Conservation (phyloP, 1,140 invertebrate species). For the Drosophila ironensis region DNA sequence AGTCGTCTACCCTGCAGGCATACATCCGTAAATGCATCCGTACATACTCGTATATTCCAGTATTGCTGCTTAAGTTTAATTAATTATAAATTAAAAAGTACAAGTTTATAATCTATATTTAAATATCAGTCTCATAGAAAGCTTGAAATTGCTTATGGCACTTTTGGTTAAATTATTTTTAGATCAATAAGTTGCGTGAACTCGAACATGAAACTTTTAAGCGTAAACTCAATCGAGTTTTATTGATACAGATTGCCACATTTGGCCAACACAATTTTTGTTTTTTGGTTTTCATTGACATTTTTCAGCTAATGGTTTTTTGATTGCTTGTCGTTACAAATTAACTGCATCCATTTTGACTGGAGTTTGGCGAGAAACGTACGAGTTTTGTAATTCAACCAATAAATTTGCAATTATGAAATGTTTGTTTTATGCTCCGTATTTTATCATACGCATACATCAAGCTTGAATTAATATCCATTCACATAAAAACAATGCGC, state of each 20-base stretch:
- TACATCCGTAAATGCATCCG: too few relatives aligned
- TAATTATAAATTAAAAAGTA: not conserved
- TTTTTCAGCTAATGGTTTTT: constrained; percentile 30
- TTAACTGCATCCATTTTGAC: constrained; percentile 11
- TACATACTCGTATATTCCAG: too few relatives aligned
- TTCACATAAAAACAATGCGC: not conserved
- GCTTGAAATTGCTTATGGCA: not conserved
- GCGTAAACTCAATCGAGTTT: constrained; percentile 13
- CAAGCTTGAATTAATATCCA: not conserved
- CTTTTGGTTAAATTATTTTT: constrained; percentile 2
- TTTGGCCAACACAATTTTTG: not conserved
- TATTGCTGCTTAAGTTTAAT: not conserved
- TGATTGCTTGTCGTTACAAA: constrained; percentile 28
- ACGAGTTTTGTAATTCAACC: not conserved
- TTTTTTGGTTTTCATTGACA: constrained; percentile 9
- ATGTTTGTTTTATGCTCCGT: not conserved
- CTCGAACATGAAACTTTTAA: not conserved
- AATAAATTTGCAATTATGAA: not conserved
- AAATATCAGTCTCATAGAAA: not conserved
- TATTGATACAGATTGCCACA: constrained; percentile 27
- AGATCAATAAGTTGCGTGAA: not conserved
- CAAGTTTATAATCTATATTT: not conserved
- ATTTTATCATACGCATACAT: not conserved
- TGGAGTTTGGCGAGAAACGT: not conserved
- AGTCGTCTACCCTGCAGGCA: too few relatives aligned